Evolutionary conservation across 2,113 vertebrate genomes (phyloP).

Genomic region (Peromyscus polionotus): DNA sequence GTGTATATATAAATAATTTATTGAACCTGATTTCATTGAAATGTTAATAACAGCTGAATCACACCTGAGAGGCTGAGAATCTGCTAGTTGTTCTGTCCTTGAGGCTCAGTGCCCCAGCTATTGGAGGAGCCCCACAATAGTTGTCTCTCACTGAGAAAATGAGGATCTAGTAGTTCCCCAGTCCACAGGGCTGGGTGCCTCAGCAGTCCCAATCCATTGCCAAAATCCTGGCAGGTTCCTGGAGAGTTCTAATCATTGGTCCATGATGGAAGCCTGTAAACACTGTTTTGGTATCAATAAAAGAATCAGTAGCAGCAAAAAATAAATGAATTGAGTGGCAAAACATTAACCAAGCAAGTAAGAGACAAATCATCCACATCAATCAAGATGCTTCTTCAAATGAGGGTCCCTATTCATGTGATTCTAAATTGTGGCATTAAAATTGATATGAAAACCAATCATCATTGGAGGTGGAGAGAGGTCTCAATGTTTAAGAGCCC

Average conservation of each 20-base stretch:
- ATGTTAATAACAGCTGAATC: neutral
- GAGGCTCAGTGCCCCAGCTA: neutral
- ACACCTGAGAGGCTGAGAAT: neutral
- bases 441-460: neutral
- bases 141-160: neutral
- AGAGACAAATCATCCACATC: neutral
- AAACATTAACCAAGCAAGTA: neutral
- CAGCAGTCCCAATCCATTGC: neutral
- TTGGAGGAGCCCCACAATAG: neutral
- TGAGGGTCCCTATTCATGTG: neutral
- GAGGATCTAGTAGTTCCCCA: neutral
- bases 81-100: neutral
- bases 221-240: neutral
- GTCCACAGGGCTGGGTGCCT: neutral
- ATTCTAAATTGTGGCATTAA: neutral
- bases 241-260: neutral
- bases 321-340: neutral
- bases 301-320: neutral
- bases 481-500: neutral
- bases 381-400: neutral
- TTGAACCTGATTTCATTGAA: neutral
- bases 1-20: neutral
- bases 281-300: neutral
- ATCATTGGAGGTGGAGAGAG: neutral
- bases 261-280: neutral